A percentile compares a stretch with the other conserved stretches of the same genome.
Evolutionary conservation across 2,888 invertebrate genomes (phyloP).

Genomic region (Rhagonycha fulva): DNA sequence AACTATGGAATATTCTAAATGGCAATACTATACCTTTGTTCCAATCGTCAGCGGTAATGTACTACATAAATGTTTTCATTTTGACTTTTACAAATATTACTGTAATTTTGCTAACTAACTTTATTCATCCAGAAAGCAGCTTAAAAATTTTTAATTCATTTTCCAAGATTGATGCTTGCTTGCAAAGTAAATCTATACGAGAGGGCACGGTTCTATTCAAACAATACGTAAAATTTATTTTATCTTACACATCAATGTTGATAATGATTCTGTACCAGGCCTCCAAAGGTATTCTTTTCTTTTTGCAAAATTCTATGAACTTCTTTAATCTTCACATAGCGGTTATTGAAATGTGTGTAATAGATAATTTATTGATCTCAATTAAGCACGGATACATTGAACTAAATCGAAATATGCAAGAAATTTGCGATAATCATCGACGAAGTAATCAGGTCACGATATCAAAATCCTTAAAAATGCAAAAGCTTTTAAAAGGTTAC

Average conservation of each 20-base stretch:
- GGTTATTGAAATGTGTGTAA: background rate
- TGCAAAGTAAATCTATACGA: background rate
- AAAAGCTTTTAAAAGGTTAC: background rate
- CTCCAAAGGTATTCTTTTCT: too few relatives aligned
- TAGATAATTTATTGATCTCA: background rate
- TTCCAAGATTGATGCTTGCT: background rate
- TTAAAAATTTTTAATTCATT: background rate
- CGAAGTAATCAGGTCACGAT: background rate
- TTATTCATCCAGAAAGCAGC: background rate
- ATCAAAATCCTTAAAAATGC: background rate
- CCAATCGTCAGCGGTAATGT: background rate
- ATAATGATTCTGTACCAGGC: too few relatives aligned
- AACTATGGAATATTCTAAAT: background rate
- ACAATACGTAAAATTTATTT: background rate
- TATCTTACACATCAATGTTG: background rate
- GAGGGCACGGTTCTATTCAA: background rate
- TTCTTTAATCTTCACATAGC: too few relatives aligned
- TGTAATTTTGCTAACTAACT: too few relatives aligned
- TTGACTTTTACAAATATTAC: background rate
- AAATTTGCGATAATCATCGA: background rate
- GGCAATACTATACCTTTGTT: background rate
- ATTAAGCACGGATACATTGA: background rate
- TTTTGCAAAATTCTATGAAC: too few relatives aligned
- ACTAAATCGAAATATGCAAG: background rate
- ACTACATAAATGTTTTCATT: fast-evolving